Conservation (phyloP, 2,113 vertebrate species). For the Hemicordylus capensis region DNA sequence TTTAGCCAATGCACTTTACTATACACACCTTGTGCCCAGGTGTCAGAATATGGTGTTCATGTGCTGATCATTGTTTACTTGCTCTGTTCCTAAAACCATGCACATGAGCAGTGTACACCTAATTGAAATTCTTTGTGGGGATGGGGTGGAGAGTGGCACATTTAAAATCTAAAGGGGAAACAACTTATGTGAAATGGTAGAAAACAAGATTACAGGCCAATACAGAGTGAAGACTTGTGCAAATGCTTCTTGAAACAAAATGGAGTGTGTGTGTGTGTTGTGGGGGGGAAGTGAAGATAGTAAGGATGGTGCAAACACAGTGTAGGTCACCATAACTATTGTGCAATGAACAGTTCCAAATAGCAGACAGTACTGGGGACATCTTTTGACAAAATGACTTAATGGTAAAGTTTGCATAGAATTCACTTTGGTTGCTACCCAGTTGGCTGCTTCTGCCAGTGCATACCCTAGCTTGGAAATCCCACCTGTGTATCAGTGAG, state of each 20-base stretch:
- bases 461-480: not conserved
- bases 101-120: not conserved
- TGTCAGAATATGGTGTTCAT: not conserved
- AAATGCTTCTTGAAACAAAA: not conserved
- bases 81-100: not conserved
- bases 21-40: not conserved
- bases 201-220: not conserved
- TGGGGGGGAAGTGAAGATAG: not conserved
- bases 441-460: not conserved
- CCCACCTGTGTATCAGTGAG: not conserved
- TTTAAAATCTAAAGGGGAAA: no score
- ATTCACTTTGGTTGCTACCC: not conserved
- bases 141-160: not conserved
- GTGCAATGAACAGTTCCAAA: not conserved
- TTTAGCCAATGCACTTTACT: not conserved
- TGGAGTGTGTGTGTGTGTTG: not conserved
- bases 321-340: not conserved
- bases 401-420: not conserved
- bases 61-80: not conserved
- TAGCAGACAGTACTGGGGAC: not conserved
- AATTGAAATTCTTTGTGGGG: not conserved
- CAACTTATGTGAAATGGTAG: not conserved
- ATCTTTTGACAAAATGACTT: not conserved
- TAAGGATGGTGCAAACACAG: not conserved
- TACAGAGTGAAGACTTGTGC: not conserved